Evolutionary conservation across 2,113 vertebrate species (phyloP).

Genomic region (Patagioenas fasciata): DNA sequence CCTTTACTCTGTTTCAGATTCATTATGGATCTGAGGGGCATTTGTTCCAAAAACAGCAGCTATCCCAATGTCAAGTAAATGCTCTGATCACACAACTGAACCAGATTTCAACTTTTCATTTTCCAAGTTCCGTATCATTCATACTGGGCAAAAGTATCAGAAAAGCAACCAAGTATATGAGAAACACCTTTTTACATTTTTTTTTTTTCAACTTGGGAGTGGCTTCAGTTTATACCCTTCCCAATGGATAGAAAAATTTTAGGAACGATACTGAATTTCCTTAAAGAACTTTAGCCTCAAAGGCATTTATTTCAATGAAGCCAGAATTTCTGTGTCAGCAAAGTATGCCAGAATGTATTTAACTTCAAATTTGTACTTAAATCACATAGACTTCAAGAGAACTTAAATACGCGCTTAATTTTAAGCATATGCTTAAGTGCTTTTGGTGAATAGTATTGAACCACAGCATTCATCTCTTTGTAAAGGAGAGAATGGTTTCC

Average conservation of each 20-base stretch:
- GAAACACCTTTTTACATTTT: neutral
- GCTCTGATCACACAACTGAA: neutral
- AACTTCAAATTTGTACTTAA: slow-evolving; percentile 48
- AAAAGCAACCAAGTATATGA: neutral
- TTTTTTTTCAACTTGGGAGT: neutral
- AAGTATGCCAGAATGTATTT: slow-evolving; percentile 42
- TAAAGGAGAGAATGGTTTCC: slow-evolving; percentile 38
- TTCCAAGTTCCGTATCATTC: neutral
- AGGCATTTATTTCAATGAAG: slow-evolving; percentile 40
- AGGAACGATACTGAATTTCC: slow-evolving; percentile 23
- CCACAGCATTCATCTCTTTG: slow-evolving; percentile 5
- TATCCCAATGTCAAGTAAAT: neutral
- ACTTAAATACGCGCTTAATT: slow-evolving; percentile 52
- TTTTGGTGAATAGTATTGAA: slow-evolving; percentile 22
- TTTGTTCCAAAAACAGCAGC: slow-evolving; percentile 35
- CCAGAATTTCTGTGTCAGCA: slow-evolving; percentile 45
- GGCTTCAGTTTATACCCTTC: neutral
- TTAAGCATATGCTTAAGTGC: slow-evolving; percentile 61
- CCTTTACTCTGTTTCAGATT: neutral
- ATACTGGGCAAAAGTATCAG: neutral
- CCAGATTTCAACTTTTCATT: neutral
- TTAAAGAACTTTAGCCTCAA: slow-evolving; percentile 24
- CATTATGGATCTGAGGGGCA: neutral
- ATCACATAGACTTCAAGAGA: slow-evolving; percentile 40
- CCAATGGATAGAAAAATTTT: neutral